A percentile compares a stretch with the other conserved stretches of the same genome.
Conservation (phyloP, 1,140 invertebrate species). For the Drosophila bipectinata region DNA sequence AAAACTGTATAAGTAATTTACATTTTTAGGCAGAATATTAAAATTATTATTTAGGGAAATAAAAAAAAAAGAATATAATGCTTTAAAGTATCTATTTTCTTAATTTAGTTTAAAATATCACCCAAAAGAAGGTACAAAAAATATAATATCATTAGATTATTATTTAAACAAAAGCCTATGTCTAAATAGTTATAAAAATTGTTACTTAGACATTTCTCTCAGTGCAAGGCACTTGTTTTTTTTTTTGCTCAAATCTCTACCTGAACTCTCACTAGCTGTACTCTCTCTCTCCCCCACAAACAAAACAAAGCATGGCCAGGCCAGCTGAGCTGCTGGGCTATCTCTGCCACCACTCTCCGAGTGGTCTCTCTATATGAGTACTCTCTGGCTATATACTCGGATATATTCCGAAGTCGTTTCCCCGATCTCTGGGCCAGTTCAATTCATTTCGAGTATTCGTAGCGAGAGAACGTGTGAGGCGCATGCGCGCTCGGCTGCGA, state of each 20-base stretch:
- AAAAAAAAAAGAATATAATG: no score
- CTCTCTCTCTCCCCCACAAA: constrained; percentile 50
- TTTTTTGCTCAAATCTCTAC: constrained; percentile 45
- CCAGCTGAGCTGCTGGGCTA: constrained; percentile 28
- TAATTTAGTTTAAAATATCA: no score
- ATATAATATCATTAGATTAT: no score
- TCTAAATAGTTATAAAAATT: not conserved
- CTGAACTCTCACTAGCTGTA: not conserved
- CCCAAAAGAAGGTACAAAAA: no score
- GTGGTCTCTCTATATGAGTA: not conserved
- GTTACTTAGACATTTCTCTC: not conserved
- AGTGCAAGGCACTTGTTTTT: constrained; percentile 57
- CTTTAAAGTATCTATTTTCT: no score
- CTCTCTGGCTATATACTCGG: not conserved
- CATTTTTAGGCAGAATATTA: no score
- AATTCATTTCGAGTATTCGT: constrained; percentile 62
- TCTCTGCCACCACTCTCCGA: constrained; percentile 1
- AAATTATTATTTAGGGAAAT: no score
- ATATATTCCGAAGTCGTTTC: constrained; percentile 6
- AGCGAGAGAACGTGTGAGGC: constrained; percentile 68
- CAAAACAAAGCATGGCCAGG: constrained; percentile 32
- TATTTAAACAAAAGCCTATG: not conserved
- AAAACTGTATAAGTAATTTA: no score
- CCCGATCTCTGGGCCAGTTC: constrained; percentile 21
- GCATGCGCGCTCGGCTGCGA: constrained; percentile 71